phyloP scores from a whole-genome alignment of 2,888 invertebrate species.

The Parochlus steinenii region DNA sequence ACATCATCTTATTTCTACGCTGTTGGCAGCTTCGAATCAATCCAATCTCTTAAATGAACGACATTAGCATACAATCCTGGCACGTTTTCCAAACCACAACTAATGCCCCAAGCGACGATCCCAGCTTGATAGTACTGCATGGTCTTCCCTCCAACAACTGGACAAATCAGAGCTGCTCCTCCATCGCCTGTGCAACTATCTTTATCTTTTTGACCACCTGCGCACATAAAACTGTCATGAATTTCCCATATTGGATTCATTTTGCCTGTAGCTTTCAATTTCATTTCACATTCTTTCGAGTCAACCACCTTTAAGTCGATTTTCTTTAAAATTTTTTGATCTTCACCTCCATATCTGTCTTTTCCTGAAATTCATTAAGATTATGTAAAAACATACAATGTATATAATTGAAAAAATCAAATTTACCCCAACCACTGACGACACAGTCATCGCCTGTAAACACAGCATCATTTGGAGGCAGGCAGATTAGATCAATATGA shows the following conservation, averaged over 20 bases:
- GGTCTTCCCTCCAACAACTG: slow-evolving; percentile 35
- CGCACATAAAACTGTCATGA: slow-evolving; percentile 55
- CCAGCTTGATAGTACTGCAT: no score
- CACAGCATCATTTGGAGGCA: slow-evolving; percentile 38
- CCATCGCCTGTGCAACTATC: slow-evolving; percentile 67
- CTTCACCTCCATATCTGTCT: slow-evolving; percentile 34
- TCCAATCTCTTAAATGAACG: slow-evolving; percentile 44
- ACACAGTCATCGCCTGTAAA: slow-evolving; percentile 24
- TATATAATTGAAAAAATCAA: no score
- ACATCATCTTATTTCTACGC: no score
- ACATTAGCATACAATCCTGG: slow-evolving; percentile 62
- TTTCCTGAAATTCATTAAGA: no score
- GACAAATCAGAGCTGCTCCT: slow-evolving; percentile 62
- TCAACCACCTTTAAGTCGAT: slow-evolving; percentile 54
- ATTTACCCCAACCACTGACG: slow-evolving; percentile 28
- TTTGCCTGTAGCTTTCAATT: slow-evolving; percentile 45
- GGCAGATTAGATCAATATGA: slow-evolving; percentile 53
- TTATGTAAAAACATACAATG: no score
- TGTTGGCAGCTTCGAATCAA: slow-evolving; percentile 41
- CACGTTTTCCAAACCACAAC: slow-evolving; percentile 43
- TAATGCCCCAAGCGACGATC: slow-evolving; percentile 71
- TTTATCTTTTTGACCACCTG: slow-evolving; percentile 54
- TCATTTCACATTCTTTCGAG: slow-evolving; percentile 27
- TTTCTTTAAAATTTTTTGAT: slow-evolving; percentile 47
- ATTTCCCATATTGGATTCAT: slow-evolving; percentile 49